Conservation (phyloP, 2,888 invertebrate species). For the Netelia virgata region DNA sequence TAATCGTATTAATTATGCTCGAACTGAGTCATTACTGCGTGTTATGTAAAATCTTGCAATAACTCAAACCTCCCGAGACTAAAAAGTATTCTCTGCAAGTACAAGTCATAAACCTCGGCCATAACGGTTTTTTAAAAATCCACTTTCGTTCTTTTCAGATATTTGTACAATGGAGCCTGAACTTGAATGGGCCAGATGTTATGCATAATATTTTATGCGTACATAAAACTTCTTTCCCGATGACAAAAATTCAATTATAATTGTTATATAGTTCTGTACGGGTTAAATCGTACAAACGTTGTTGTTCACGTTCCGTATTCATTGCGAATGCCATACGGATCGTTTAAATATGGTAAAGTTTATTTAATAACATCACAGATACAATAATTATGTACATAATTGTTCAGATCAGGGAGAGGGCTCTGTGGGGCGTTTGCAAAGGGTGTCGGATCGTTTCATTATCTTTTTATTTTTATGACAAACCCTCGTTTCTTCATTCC, state of each 20-base stretch:
- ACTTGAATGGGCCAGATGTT: no score
- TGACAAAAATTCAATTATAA: no score
- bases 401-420: slow-evolving; percentile 72
- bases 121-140: not conserved
- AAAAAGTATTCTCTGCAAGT: not conserved
- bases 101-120: not conserved
- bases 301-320: slow-evolving; percentile 3
- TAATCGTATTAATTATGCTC: not conserved
- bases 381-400: slow-evolving; percentile 84
- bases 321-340: slow-evolving; percentile 57
- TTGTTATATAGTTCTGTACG: not conserved
- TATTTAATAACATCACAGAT: slow-evolving; percentile 84
- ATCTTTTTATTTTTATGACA: not conserved
- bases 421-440: not conserved
- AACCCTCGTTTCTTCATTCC: slow-evolving; percentile 30
- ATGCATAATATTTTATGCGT: no score
- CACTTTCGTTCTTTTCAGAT: not conserved
- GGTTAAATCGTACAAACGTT: not conserved
- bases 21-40: slow-evolving; percentile 28
- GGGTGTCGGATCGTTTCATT: not conserved
- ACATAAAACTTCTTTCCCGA: no score
- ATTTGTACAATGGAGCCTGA: not conserved
- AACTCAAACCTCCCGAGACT: not conserved
- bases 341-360: slow-evolving; percentile 83
- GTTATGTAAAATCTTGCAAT: not conserved